Base-by-base conservation (phyloP, 1,140 invertebrate species). In the Drosophila ambigua region DNA sequence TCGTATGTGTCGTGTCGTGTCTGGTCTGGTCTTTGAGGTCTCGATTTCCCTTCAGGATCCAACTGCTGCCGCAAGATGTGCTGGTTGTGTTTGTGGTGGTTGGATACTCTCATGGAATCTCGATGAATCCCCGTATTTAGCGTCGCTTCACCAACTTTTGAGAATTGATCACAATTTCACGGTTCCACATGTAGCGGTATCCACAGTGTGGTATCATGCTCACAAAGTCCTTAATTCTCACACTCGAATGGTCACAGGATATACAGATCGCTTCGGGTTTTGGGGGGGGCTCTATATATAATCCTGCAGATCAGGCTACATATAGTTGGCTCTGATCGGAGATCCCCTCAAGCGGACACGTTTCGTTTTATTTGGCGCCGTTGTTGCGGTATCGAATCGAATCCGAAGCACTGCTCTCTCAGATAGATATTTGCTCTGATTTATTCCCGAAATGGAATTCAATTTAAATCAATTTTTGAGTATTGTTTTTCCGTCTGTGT, bases 71-170 rank as follows among this genome's bases (percentile, higher is more conserved):
- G 85, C 85, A 87, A 82, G 46, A 44, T 68, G 35, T 39, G 53
- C 23, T 24, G 23, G 23, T 24, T 48, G 73, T 39, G 8, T 35
- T 9, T 3, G 66, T 45, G 52, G 55, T 53, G 58, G 57, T 49
- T 59, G 67, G 44, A 69, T 59, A 58, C 53, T 65, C 63, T 35
- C 63, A 45, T 54, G 44, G 45, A 24, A 24, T 57, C 53, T 52
- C 64, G 23, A 24, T 24, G 61, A 55, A 55, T 35, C 46, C 48
- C 28, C 49, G 46, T 61, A 15, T 66, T 91, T 91, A 91, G 46
- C 96, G 96, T 96, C 96, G 96, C 93, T 97, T 97, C 75, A 97
- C 96, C 81, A 97, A 94, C 93, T 97, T 97, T 92, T 97, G 96
- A 91, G 96, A 97, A 93, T 97, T 97, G 93, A 97, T 95, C 93